Conservation (phyloP, 2,113 vertebrate species). For the Donacobius atricapilla region DNA sequence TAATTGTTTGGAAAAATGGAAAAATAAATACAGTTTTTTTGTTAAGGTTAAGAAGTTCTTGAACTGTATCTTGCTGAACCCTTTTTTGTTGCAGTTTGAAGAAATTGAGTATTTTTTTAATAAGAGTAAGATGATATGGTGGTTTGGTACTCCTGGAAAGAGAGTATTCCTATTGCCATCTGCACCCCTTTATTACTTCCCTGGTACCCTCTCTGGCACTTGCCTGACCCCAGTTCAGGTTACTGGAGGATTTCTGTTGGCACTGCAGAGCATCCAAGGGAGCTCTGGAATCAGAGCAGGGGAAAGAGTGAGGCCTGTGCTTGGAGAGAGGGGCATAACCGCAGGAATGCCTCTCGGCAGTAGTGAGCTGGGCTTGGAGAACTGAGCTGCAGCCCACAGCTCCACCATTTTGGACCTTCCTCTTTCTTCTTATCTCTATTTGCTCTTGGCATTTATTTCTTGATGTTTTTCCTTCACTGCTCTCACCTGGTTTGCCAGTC, state of each 20-base stretch:
- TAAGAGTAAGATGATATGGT: not conserved
- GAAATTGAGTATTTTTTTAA: not conserved
- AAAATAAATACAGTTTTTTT: not conserved
- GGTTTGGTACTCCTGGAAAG: not conserved
- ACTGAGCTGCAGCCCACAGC: not conserved
- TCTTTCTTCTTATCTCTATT: fast-evolving
- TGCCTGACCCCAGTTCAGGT: not conserved
- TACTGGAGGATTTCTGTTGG: not conserved
- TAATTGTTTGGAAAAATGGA: not conserved
- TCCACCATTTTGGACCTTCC: not conserved
- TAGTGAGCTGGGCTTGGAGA: not conserved
- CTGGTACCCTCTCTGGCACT: not conserved
- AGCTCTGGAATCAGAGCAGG: not conserved
- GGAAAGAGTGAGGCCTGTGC: not conserved
- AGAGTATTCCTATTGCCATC: not conserved
- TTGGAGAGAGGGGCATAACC: not conserved
- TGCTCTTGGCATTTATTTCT: not conserved
- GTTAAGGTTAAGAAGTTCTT: not conserved
- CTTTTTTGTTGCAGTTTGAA: not conserved
- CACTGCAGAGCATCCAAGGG: not conserved
- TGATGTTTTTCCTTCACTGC: not conserved
- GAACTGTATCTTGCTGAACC: not conserved
- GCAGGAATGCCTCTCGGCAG: not conserved
- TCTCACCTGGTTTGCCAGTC: not conserved
- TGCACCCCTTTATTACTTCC: not conserved